Conservation (phyloP, 2,113 vertebrate genomes). For the Ammodytes dubius region DNA sequence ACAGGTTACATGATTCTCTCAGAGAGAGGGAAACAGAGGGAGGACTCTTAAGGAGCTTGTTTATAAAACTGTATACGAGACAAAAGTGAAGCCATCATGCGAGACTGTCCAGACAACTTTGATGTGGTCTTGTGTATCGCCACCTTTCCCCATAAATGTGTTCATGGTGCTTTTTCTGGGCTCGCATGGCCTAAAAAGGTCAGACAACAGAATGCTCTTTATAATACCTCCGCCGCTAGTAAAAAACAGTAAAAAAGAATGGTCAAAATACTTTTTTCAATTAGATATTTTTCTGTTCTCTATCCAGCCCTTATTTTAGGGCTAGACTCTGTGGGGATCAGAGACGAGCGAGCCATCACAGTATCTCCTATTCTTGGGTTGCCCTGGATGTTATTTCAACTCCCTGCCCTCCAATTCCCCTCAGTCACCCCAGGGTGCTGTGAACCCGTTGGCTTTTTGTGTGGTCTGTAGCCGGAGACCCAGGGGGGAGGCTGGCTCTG, state of each 20-base stretch:
- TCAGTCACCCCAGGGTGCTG: slow-evolving; percentile 68
- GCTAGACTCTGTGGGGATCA: slow-evolving; percentile 42
- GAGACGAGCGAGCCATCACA: slow-evolving; percentile 65
- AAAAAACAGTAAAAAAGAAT: slow-evolving; percentile 26
- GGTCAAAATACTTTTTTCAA: slow-evolving; percentile 11
- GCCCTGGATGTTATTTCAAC: slow-evolving; percentile 79
- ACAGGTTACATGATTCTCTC: slow-evolving; percentile 57
- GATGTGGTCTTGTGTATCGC: slow-evolving; percentile 69
- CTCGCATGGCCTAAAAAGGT: slow-evolving; percentile 30
- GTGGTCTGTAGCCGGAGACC: slow-evolving; percentile 29
- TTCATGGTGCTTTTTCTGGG: slow-evolving; percentile 61
- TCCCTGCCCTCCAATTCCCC: slow-evolving; percentile 44
- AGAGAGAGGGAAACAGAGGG: slow-evolving; percentile 38
- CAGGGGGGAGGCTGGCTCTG: slow-evolving; percentile 16
- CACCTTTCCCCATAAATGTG: slow-evolving; percentile 51
- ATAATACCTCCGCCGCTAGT: slow-evolving; percentile 20
- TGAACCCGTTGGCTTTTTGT: slow-evolving; percentile 66
- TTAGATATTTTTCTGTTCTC: slow-evolving; percentile 32
- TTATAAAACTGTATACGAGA: slow-evolving; percentile 57
- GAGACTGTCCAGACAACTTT: slow-evolving; percentile 56
- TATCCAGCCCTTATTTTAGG: slow-evolving; percentile 30
- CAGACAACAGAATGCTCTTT: slow-evolving; percentile 41
- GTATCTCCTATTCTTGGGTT: slow-evolving; percentile 68
- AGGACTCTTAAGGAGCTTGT: slow-evolving; percentile 15
- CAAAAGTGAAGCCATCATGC: slow-evolving; percentile 43